Percentiles rank a stretch among this genome's conserved stretches.
Conservation (phyloP, 2,797 vertebrate species). For the Argentina silus region DNA sequence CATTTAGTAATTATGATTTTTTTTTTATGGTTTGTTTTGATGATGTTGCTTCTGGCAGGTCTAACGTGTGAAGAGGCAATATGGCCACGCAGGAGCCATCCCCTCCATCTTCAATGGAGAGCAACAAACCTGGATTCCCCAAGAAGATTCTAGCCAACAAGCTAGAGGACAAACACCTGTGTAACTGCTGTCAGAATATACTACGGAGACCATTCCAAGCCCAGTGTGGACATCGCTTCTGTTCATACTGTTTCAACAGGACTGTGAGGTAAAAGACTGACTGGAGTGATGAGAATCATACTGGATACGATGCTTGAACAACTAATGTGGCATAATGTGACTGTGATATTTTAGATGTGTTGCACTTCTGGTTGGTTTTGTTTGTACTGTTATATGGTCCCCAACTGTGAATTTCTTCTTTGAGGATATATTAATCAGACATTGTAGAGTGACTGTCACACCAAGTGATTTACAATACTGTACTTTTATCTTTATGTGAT, state of each 20-base stretch:
- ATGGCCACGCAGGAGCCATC: conserved; percentile 88
- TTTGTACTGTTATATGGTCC: not conserved
- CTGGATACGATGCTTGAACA: too few species aligned
- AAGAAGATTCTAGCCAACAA: conserved; percentile 89
- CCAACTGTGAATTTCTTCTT: not conserved
- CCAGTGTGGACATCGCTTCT: conserved; percentile 95
- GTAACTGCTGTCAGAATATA: conserved; percentile 88
- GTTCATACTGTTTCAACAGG: conserved; percentile 86
- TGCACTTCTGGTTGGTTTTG: not conserved
- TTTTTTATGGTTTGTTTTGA: not conserved
- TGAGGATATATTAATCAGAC: too few species aligned
- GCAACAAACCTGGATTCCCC: conserved; percentile 88
- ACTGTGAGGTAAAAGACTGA: conserved; percentile 84
- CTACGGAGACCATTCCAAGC: conserved; percentile 89
- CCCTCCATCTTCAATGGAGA: conserved; percentile 86
- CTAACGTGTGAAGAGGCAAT: conserved; percentile 68
- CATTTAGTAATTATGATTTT: too few species aligned
- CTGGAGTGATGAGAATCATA: too few species aligned
- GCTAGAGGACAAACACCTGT: conserved; percentile 92
- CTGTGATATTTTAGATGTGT: too few species aligned
- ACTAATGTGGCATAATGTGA: too few species aligned
- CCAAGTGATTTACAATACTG: too few species aligned
- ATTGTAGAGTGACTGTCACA: not conserved
- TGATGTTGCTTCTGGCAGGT: conserved; percentile 40
- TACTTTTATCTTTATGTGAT: too few species aligned